Conservation (phyloP, 1,140 invertebrate species). For the Theocolax elegans region DNA sequence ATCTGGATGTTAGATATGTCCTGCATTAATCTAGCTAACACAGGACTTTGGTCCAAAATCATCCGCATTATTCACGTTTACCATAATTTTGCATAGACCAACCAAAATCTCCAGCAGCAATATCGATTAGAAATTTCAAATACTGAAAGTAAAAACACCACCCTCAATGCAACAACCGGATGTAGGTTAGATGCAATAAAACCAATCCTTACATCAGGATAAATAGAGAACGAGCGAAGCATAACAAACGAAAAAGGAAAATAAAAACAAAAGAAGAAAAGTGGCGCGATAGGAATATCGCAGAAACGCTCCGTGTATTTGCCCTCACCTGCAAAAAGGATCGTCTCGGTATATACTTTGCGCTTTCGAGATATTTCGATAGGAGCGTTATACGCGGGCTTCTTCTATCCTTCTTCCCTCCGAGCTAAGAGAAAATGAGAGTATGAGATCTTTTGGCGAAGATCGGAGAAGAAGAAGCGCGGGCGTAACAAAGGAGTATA, state of each 20-base stretch:
- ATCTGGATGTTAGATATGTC: no score
- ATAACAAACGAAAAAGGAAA: not conserved
- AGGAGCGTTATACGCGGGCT: constrained; percentile 41
- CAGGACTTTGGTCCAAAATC: no score
- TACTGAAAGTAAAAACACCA: no score
- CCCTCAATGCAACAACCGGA: no score
- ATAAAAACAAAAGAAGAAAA: constrained; percentile 42
- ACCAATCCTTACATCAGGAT: constrained; percentile 1
- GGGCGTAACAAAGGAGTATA: constrained; percentile 58
- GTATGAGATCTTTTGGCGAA: constrained; percentile 49
- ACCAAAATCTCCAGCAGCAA: no score
- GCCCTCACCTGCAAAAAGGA: constrained; percentile 17
- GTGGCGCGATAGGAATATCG: constrained; percentile 23
- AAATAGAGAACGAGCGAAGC: constrained; percentile 16
- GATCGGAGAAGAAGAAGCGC: constrained; percentile 46
- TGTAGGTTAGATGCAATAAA: not conserved
- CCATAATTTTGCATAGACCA: no score
- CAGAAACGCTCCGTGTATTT: constrained; percentile 6
- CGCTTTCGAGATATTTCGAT: constrained; percentile 53
- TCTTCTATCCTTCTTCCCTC: constrained; percentile 34
- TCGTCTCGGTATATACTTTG: constrained; percentile 44
- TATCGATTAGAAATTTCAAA: no score
- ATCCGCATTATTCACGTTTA: no score
- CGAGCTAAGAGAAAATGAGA: no score
- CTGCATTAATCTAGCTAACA: no score